Conservation (phyloP, 2,797 vertebrate genomes). For the Cercopithecus diana region DNA sequence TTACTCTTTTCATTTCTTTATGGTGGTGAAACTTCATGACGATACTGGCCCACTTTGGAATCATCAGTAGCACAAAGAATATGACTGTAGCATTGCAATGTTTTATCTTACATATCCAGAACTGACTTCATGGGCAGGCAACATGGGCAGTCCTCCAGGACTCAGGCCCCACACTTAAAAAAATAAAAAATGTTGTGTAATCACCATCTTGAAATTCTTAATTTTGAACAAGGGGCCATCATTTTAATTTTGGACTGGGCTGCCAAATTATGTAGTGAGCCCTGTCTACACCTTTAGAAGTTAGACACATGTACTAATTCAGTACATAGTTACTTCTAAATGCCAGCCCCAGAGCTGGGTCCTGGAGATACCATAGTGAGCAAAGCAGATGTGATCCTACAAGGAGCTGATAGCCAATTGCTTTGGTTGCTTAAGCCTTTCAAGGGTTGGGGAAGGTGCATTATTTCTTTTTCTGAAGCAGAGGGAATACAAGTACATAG, state of each 20-base stretch:
- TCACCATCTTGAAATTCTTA: not conserved
- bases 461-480: not conserved
- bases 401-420: not conserved
- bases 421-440: not conserved
- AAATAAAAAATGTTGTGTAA: not conserved
- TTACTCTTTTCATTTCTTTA: not conserved
- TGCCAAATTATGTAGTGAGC: not conserved
- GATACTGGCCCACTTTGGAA: not conserved
- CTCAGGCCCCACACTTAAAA: not conserved
- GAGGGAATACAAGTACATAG: not conserved
- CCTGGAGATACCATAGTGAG: not conserved
- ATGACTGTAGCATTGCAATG: accelerated
- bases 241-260: not conserved
- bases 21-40: not conserved
- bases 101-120: accelerated
- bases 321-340: not conserved
- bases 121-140: accelerated
- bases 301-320: not conserved
- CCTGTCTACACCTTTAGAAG: not conserved
- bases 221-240: not conserved
- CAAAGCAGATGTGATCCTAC: not conserved
- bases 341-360: not conserved
- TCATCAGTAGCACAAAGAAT: not conserved
- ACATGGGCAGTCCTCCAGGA: not conserved
- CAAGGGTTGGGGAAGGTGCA: not conserved